Percentiles rank a stretch among this genome's conserved stretches.
phyloP scores from a whole-genome alignment of 2,888 invertebrate genomes.

The Drosophila suboccidentalis region DNA sequence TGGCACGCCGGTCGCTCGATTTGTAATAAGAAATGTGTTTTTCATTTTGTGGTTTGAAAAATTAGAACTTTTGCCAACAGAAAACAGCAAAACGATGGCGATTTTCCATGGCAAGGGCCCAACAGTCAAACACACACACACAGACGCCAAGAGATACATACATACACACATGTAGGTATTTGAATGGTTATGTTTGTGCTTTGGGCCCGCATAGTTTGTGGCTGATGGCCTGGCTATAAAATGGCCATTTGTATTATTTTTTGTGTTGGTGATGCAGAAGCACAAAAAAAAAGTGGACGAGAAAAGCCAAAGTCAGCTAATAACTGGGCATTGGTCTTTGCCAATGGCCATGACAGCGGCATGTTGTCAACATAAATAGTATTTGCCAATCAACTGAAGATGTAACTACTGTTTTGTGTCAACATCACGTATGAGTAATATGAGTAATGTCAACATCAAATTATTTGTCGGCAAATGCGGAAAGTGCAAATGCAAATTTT shows the following conservation, averaged over 20 bases:
- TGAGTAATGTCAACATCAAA: constrained; percentile 29
- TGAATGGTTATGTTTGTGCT: constrained; percentile 42
- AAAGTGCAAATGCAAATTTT: constrained; percentile 30
- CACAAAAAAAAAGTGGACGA: neutral
- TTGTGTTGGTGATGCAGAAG: neutral
- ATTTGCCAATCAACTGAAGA: constrained; percentile 47
- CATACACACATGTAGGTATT: constrained; percentile 17
- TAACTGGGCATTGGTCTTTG: constrained; percentile 63
- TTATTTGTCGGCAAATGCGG: too few relatives aligned
- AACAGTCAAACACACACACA: constrained; percentile 38
- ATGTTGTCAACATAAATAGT: constrained; percentile 50
- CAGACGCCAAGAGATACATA: constrained; percentile 13
- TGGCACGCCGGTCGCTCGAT: constrained; percentile 70
- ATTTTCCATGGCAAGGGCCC: constrained; percentile 65
- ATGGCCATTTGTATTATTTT: constrained; percentile 66
- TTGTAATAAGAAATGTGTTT: constrained; percentile 78
- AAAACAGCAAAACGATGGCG: constrained; percentile 56
- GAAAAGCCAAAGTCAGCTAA: constrained; percentile 61
- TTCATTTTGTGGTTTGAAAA: constrained; percentile 74
- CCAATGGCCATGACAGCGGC: constrained; percentile 37
- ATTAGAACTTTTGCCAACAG: constrained; percentile 77
- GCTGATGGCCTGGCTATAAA: constrained; percentile 75
- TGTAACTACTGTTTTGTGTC: constrained; percentile 13
- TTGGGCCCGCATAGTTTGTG: constrained; percentile 70
- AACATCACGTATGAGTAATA: constrained; percentile 58